phyloP scores from a whole-genome alignment of 2,113 vertebrate species.

The Clarias macrocephalus region DNA sequence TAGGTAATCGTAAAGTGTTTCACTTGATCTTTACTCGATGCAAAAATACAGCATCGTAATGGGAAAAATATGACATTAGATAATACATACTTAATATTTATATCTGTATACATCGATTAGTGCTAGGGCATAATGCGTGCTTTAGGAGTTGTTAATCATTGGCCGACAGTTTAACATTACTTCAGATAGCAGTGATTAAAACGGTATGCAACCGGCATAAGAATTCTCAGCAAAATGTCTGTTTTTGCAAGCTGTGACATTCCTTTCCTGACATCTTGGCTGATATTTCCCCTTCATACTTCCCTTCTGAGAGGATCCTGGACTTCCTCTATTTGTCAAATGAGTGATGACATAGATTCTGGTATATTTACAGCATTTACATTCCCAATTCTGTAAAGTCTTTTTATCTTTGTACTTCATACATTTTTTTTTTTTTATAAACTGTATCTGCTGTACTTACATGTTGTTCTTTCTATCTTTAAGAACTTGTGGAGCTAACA shows the following conservation, averaged over 20 bases:
- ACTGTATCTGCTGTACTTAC: background rate
- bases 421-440: background rate
- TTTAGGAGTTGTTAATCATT: background rate
- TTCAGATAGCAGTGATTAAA: background rate
- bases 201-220: slow-evolving; percentile 48
- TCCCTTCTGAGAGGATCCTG: slow-evolving; percentile 7
- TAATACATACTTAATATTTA: no score
- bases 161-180: background rate
- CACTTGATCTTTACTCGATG: background rate
- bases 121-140: background rate
- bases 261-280: slow-evolving; percentile 32
- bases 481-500: background rate
- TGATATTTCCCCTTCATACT: slow-evolving; percentile 25
- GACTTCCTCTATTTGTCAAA: slow-evolving; percentile 39
- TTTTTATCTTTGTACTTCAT: background rate
- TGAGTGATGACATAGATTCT: slow-evolving; percentile 19
- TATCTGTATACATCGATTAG: background rate
- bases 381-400: background rate
- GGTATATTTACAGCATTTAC: background rate
- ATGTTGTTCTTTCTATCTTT: background rate
- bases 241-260: slow-evolving; percentile 23
- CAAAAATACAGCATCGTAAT: background rate
- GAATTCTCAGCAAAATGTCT: background rate
- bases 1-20: background rate
- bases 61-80: background rate